Base-by-base conservation (phyloP, 2,797 vertebrate species). In the Mus caroli region DNA sequence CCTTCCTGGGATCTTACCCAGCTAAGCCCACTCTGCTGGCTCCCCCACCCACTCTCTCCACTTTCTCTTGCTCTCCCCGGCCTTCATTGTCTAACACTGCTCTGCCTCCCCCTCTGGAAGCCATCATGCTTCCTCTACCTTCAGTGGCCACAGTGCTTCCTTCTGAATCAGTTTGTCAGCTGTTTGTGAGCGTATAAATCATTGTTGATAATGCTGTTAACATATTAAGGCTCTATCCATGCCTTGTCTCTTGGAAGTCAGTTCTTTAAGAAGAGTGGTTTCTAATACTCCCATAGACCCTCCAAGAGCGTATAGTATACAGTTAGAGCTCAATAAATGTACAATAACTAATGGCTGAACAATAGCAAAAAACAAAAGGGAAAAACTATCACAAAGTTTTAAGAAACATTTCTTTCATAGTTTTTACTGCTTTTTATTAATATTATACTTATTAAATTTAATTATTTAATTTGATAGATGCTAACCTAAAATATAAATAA, bases 391-490 rank as follows among this genome's bases (percentile, higher is more conserved):
- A n/a, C 31, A 62, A 80, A 77, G 8, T 92, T 85, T 60, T 83
- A 60, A 86, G 62, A 86, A 93, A 60, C 34, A 75, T 82, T 96
- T 83, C n/a, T 91, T 95, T 88, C 56, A 85, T 37, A 85, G 13
- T 24, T 56, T 40, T 64, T 40, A 71, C 58, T 67, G 67, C 46
- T 20, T 92, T 56, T 79, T 50, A 84, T 80, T 90, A 86, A 64
- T 83, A 88, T 75, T 89, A 94, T 22, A 56, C 71, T 50, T 84
- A 84, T 82, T 96, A 58, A 52, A 76, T 50, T 88, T 73, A 73
- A 85, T 79, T 78, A 58, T 90, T 95, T 92, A 87, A 87, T 91
- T 85, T 84, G 15, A 69, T 91, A 96, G 80, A 88, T 94, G 31
- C 31, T 93, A 91, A 91, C 62, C 50, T 17, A 88, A 94, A 96